Conservation (phyloP, 2,113 vertebrate species). For the Lophius piscatorius region DNA sequence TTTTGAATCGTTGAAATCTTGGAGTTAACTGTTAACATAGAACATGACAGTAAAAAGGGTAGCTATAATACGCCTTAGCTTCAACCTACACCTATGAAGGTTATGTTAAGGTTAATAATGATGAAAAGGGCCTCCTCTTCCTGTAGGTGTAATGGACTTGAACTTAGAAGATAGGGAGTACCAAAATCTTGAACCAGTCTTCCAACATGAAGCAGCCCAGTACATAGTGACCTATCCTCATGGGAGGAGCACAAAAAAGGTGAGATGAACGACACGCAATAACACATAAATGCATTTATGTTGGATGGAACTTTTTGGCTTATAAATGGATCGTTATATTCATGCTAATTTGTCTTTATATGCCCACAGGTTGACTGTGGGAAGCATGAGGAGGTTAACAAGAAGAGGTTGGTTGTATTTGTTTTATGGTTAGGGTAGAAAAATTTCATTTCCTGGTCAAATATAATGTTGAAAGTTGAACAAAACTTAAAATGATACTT, state of each 20-base stretch:
- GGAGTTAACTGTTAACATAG: too few species aligned
- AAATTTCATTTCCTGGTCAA: too few species aligned
- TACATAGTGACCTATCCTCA: constrained; percentile 82
- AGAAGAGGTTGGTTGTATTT: constrained; percentile 50
- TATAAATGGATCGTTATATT: not conserved
- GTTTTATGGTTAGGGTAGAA: not conserved
- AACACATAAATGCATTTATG: not conserved
- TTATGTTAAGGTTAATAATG: too few species aligned
- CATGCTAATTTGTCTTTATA: not conserved
- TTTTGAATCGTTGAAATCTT: too few species aligned
- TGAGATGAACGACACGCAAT: constrained; percentile 40
- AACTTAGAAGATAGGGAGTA: constrained; percentile 81
- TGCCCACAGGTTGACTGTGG: constrained; percentile 41
- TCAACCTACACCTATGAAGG: too few species aligned
- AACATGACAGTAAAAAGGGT: too few species aligned
- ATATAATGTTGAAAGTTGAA: too few species aligned
- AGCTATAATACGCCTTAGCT: too few species aligned
- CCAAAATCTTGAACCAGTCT: constrained; percentile 66
- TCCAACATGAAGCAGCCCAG: constrained; percentile 72
- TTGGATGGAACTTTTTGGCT: not conserved
- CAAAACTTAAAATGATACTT: too few species aligned
- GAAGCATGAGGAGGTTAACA: constrained; percentile 63
- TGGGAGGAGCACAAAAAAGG: constrained; percentile 73
- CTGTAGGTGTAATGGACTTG: constrained; percentile 86
- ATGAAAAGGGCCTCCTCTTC: not conserved